Percentiles rank a stretch among this genome's conserved stretches.
phyloP scores from a whole-genome alignment of 2,113 vertebrate genomes.

The Vulpes ferrilata region DNA sequence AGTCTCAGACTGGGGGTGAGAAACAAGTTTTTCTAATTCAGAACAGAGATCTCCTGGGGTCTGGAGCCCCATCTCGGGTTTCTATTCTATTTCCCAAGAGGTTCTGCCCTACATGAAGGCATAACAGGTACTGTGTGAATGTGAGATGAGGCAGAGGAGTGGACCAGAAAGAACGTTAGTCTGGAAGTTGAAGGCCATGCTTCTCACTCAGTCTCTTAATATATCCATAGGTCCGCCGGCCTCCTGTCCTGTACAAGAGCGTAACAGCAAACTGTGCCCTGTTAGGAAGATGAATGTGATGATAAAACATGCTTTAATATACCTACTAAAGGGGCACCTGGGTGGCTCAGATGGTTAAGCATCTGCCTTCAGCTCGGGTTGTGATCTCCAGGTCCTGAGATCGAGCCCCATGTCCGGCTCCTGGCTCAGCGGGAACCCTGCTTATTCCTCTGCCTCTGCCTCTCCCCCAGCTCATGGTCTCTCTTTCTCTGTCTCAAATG shows the following conservation, averaged over 20 bases:
- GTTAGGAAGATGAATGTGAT: not conserved
- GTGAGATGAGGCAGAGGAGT: not conserved
- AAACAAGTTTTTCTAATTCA: not conserved
- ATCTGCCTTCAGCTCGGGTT: too few relatives aligned
- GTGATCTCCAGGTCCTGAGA: too few relatives aligned
- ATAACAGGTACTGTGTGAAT: not conserved
- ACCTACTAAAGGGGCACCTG: not conserved
- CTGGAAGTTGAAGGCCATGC: not conserved
- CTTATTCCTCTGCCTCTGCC: too few relatives aligned
- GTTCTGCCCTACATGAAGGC: not conserved
- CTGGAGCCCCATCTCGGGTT: not conserved
- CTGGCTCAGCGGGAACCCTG: too few relatives aligned
- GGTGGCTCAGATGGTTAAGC: too few relatives aligned
- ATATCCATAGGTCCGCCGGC: not conserved
- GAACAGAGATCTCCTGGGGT: not conserved
- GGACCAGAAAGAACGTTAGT: not conserved
- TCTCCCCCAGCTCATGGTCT: too few relatives aligned
- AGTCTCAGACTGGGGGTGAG: not conserved
- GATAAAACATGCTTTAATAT: not conserved
- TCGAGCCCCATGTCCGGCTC: too few relatives aligned
- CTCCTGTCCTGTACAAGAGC: not conserved
- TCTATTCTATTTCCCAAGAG: not conserved
- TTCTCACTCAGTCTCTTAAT: not conserved
- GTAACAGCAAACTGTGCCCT: not conserved
- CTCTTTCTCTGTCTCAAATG: too few relatives aligned